Percentiles rank a stretch among this genome's conserved stretches.
Evolutionary conservation across 2,113 vertebrate species (phyloP).

Genomic region (Arenaria interpres): DNA sequence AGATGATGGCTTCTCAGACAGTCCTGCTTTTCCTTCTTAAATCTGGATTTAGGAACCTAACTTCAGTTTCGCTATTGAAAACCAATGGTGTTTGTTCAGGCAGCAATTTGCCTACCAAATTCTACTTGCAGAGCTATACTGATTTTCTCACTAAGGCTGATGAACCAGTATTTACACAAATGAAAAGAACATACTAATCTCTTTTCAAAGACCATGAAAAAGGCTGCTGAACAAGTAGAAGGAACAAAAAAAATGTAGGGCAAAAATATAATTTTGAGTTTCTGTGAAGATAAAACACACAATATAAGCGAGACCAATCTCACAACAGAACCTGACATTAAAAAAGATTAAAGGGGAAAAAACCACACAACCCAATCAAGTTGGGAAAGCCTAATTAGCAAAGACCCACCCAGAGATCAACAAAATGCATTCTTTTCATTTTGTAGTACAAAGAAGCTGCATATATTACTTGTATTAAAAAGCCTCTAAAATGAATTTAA

Average conservation of each 20-base stretch:
- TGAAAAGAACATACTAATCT: constrained; percentile 26
- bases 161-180: constrained; percentile 33
- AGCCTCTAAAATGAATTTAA: constrained; percentile 62
- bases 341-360: constrained; percentile 18
- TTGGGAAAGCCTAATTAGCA: constrained; percentile 42
- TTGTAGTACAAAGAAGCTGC: constrained; percentile 41
- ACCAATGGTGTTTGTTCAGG: background rate
- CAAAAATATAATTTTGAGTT: constrained; percentile 24
- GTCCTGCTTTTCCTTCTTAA: background rate
- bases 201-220: constrained; percentile 19
- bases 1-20: background rate
- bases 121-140: background rate
- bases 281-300: background rate
- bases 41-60: background rate
- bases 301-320: background rate
- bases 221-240: background rate
- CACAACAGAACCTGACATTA: background rate
- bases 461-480: constrained; percentile 49
- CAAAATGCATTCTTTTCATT: constrained; percentile 49
- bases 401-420: constrained; percentile 45
- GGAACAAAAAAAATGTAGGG: background rate
- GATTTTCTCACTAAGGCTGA: constrained; percentile 26
- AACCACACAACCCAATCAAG: background rate
- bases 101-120: constrained; percentile 15
- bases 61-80: background rate